Base-by-base conservation (phyloP, 2,888 invertebrate species). In the Dendrolimus pini region DNA sequence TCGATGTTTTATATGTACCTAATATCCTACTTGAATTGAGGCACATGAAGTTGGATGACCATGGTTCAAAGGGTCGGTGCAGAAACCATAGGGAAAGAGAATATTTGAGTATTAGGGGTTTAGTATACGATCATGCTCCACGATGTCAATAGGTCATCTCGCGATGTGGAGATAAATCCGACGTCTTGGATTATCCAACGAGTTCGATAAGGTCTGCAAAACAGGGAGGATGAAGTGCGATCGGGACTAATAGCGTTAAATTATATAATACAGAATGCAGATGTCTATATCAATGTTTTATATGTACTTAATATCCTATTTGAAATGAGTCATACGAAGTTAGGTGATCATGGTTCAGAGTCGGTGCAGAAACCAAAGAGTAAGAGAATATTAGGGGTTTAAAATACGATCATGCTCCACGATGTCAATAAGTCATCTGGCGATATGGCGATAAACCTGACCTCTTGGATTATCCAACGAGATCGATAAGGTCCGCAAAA, bases 161-260 rank as follows among this genome's bases (percentile, higher is more conserved):
- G 71, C 75, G 75, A 18, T 18, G 18, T 30, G 30, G 30, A 3
- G 30, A 80, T 78, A 77, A 72, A 76, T 72, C 47, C 81, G 87
- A 84, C 83, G 86, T 83, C 83, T 77, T 71, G 83, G 87, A 88
- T 89, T 85, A 89, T 85, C 85, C 83, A 71, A 74, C 67, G 66
- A 79, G 80, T 86, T 89, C 86, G 87, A 88, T 85, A 87, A 83
- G 78, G 77, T 71, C 72, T 75, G 65, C 57, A 69, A 55, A 62
- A 69, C 68, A 68, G 66, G 65, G 74, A 66, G 74, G 66, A 30
- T 70, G 65, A 64, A 60, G 60, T 63, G 76, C 55, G 55, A 55
- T 55, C 52, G 14, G 12, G 52, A 30, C 13, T 52, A 56, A 41
- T 52, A 52, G 1, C 14, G 14, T 14, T 1, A 30, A 30, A 6